Evolutionary conservation across 2,113 vertebrate species (phyloP).

Genomic region (Corapipo altera): DNA sequence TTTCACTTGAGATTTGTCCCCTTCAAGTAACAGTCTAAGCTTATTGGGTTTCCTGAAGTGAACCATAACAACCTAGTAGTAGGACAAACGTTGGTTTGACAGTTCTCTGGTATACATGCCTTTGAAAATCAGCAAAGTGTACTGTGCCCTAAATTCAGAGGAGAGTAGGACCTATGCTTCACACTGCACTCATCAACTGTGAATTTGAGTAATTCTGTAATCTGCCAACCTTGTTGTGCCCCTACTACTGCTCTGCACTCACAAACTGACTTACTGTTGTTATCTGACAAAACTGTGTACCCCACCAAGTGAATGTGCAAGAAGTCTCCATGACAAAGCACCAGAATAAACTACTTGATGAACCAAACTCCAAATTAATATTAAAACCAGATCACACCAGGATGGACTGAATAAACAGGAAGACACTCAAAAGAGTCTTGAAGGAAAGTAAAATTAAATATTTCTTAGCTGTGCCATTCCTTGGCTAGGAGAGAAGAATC

Average conservation of each 20-base stretch:
- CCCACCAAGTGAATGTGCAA: not conserved
- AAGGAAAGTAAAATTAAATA: not conserved
- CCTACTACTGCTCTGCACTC: not conserved
- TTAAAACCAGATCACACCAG: not conserved
- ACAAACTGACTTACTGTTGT: not conserved
- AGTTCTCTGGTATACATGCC: not conserved
- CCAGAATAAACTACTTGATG: not conserved
- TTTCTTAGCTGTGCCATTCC: not conserved
- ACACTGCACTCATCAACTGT: accelerated
- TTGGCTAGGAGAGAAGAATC: not conserved
- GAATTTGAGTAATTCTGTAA: not conserved
- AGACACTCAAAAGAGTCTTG: not conserved
- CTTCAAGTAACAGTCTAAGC: not conserved
- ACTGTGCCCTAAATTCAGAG: not conserved
- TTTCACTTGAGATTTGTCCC: not conserved
- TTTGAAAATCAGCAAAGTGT: not conserved
- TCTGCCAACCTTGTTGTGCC: not conserved
- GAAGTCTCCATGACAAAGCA: not conserved
- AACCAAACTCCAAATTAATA: not conserved
- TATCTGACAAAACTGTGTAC: not conserved
- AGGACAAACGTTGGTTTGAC: not conserved
- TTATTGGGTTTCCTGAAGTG: not conserved
- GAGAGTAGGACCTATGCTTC: not conserved
- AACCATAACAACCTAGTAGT: not conserved
- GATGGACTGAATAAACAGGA: not conserved